Evolutionary conservation across 2,888 invertebrate genomes (phyloP).

Genomic region (Archaeoteleia sp.): DNA sequence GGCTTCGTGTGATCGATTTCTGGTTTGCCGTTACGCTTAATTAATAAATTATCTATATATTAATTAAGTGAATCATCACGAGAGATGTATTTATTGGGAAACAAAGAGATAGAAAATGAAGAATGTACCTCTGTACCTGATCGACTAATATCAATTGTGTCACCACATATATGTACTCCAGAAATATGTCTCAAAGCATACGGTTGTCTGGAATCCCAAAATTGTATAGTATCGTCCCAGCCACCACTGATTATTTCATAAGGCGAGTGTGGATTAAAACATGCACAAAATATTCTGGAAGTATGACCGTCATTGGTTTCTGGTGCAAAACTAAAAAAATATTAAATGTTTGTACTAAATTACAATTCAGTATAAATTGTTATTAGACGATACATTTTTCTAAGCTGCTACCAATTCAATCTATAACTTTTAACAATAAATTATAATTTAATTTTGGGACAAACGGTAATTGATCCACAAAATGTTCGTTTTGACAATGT

Average conservation of each 20-base stretch:
- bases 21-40: too few species aligned
- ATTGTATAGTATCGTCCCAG: constrained; percentile 81
- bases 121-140: constrained; percentile 78
- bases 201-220: constrained; percentile 82
- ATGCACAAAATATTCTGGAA: constrained; percentile 80
- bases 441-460: too few species aligned
- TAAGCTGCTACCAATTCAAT: too few species aligned
- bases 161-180: constrained; percentile 81
- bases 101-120: neutral
- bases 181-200: constrained; percentile 78
- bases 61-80: too few species aligned
- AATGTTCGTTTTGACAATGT: too few species aligned
- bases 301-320: constrained; percentile 78
- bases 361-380: too few species aligned
- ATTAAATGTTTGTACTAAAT: constrained; percentile 10
- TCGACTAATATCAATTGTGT: constrained; percentile 80
- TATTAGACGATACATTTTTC: too few species aligned
- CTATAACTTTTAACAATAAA: too few species aligned
- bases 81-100: neutral
- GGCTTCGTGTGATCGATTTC: too few species aligned
- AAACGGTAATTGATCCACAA: too few species aligned
- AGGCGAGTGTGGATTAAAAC: constrained; percentile 80
- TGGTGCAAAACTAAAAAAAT: constrained; percentile 73
- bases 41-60: too few species aligned
- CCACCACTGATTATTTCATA: constrained; percentile 82